These are phyloP conservation scores for Tetranychus urticae DNA, from an alignment of 1,140 invertebrate species.

Conservation along the genomic window DNA sequence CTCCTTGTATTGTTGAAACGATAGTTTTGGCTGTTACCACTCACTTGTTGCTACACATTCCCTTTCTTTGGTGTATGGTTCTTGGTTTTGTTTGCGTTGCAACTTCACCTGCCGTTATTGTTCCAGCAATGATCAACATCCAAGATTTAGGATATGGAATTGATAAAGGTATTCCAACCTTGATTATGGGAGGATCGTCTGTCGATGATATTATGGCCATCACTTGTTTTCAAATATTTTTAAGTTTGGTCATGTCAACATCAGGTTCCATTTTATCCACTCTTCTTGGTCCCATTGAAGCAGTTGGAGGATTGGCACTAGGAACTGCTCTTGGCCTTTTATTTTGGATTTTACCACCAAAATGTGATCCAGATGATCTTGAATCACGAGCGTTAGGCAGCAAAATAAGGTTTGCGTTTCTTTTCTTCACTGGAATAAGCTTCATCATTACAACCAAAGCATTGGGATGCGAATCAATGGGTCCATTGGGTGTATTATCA, in stretches of 20 bases:
- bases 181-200: slow-evolving; percentile 77
- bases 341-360: too few species aligned
- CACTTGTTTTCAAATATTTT: too few species aligned
- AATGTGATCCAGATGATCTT: too few species aligned
- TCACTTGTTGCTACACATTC: slow-evolving; percentile 15
- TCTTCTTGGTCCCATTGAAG: too few species aligned
- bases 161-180: slow-evolving; percentile 76
- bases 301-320: too few species aligned
- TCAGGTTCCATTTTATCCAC: too few species aligned
- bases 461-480: slow-evolving; percentile 17
- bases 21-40: too few species aligned
- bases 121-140: slow-evolving; percentile 65
- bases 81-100: slow-evolving; percentile 63
- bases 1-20: too few species aligned
- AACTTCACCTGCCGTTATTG: slow-evolving; percentile 81
- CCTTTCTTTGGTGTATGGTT: slow-evolving; percentile 65
- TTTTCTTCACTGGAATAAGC: not conserved
- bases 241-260: too few species aligned
- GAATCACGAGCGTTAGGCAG: not conserved
- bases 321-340: too few species aligned
- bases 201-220: slow-evolving; percentile 59
- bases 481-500: slow-evolving; percentile 53
- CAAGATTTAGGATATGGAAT: slow-evolving; percentile 62
- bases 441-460: not conserved
- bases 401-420: not conserved